Evolutionary conservation across 1,140 invertebrate genomes (phyloP).

Genomic region (Trissolcus basalis): DNA sequence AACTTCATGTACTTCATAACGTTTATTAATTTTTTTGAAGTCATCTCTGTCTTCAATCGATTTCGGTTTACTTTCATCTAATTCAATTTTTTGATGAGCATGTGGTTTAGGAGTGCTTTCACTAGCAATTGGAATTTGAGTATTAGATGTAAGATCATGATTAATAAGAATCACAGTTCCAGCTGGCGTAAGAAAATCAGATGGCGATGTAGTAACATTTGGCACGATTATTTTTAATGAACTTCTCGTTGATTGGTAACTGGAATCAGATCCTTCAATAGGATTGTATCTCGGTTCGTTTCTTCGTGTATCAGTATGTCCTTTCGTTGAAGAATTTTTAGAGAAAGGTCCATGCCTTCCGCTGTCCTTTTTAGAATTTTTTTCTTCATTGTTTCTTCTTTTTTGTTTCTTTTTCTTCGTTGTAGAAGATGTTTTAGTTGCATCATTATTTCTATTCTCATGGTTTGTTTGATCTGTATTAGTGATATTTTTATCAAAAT

Average conservation of each 20-base stretch:
- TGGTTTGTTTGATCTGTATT: too few relatives aligned
- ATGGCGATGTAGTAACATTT: conserved; percentile 9
- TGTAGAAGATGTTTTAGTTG: too few relatives aligned
- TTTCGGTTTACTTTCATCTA: conserved; percentile 24
- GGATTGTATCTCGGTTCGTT: conserved; percentile 64
- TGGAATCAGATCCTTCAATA: neutral
- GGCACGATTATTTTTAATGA: conserved; percentile 31
- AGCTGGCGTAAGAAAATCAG: conserved; percentile 13
- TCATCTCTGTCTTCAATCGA: conserved; percentile 2
- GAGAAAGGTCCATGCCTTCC: too few relatives aligned
- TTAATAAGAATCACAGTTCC: conserved; percentile 26
- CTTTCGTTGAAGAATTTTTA: conserved; percentile 4
- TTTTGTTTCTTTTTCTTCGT: too few relatives aligned
- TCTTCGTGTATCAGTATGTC: conserved; percentile 48
- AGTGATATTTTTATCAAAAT: too few relatives aligned
- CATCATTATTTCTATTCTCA: too few relatives aligned
- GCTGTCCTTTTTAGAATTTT: too few relatives aligned
- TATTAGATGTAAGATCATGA: conserved; percentile 18
- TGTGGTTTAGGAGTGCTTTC: conserved; percentile 9
- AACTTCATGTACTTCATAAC: conserved; percentile 52
- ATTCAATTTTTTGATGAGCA: conserved; percentile 31
- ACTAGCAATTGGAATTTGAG: conserved; percentile 6
- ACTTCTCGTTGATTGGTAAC: conserved; percentile 1
- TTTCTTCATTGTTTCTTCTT: too few relatives aligned
- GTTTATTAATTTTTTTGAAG: conserved; percentile 43